phyloP scores from a whole-genome alignment of 2,113 vertebrate genomes.

The Misgurnus mizolepis region DNA sequence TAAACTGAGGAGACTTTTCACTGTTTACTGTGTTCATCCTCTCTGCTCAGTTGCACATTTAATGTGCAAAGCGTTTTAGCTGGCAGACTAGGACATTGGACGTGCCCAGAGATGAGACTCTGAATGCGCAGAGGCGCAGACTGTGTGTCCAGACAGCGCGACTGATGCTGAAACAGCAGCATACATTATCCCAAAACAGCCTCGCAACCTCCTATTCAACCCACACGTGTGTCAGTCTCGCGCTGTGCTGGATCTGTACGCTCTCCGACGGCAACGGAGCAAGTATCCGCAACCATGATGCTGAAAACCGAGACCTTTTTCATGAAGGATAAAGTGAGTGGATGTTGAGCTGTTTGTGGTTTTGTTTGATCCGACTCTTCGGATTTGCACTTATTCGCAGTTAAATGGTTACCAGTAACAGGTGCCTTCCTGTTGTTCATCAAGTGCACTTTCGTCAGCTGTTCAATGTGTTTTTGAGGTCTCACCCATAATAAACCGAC shows the following conservation, averaged over 20 bases:
- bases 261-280: slow-evolving; percentile 7
- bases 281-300: slow-evolving; percentile 46
- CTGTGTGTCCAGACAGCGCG: slow-evolving; percentile 16
- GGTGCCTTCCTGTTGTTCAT: neutral
- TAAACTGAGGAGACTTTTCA: neutral
- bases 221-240: slow-evolving; percentile 4
- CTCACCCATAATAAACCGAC: neutral
- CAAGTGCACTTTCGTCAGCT: neutral
- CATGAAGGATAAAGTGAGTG: slow-evolving; percentile 52
- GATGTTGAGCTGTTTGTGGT: neutral
- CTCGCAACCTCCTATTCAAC: slow-evolving; percentile 13
- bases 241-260: neutral
- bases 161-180: slow-evolving; percentile 52
- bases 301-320: slow-evolving; percentile 44
- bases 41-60: neutral
- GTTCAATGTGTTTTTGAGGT: neutral
- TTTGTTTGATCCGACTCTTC: neutral
- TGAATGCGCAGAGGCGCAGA: slow-evolving; percentile 34
- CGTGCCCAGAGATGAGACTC: slow-evolving; percentile 18
- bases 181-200: slow-evolving; percentile 40
- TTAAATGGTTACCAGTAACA: too few relatives aligned
- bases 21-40: neutral
- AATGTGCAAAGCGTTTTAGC: slow-evolving; percentile 17
- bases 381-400: too few relatives aligned
- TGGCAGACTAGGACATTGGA: slow-evolving; percentile 22